Evolutionary conservation across 2,113 vertebrate genomes (phyloP).

Genomic region (Sylvicapra grimmia): DNA sequence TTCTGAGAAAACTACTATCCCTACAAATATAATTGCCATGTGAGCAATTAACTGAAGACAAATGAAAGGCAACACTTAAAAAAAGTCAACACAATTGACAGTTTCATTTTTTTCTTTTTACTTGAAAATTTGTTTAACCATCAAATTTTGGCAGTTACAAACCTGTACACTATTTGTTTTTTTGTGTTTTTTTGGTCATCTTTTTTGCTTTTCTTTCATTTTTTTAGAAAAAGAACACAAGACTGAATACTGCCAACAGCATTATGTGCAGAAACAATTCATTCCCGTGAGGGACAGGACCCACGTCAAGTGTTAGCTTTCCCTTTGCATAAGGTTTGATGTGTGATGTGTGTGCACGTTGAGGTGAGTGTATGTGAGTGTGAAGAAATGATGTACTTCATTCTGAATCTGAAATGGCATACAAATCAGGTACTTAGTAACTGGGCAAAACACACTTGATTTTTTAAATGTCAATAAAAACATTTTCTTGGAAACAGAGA

Average conservation of each 20-base stretch:
- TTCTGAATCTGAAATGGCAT: constrained; percentile 70
- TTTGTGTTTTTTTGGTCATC: constrained; percentile 5
- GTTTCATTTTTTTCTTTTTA: constrained; percentile 76
- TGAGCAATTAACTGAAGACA: neutral
- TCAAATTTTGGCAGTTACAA: constrained; percentile 87
- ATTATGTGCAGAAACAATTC: constrained; percentile 75
- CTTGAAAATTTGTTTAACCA: constrained; percentile 83
- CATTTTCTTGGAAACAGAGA: constrained; percentile 70
- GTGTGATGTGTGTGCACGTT: constrained; percentile 36
- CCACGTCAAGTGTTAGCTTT: constrained; percentile 66
- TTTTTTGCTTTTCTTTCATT: constrained; percentile 11
- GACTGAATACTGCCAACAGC: constrained; percentile 82
- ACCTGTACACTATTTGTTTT: constrained; percentile 77
- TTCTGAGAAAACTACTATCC: neutral
- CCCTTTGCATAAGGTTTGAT: constrained; percentile 80
- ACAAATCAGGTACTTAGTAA: constrained; percentile 65
- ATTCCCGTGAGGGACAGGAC: constrained; percentile 65
- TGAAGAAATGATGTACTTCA: constrained; percentile 57
- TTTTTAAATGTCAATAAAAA: constrained; percentile 69
- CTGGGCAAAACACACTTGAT: constrained; percentile 74
- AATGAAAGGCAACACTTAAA: constrained; percentile 60
- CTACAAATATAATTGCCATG: fast-evolving
- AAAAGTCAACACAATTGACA: constrained; percentile 68
- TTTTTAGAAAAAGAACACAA: constrained; percentile 82
- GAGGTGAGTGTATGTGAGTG: neutral